These are phyloP conservation scores for Chrysopa pallens DNA, from an alignment of 1,140 invertebrate genomes.

Conservation along the genomic window DNA sequence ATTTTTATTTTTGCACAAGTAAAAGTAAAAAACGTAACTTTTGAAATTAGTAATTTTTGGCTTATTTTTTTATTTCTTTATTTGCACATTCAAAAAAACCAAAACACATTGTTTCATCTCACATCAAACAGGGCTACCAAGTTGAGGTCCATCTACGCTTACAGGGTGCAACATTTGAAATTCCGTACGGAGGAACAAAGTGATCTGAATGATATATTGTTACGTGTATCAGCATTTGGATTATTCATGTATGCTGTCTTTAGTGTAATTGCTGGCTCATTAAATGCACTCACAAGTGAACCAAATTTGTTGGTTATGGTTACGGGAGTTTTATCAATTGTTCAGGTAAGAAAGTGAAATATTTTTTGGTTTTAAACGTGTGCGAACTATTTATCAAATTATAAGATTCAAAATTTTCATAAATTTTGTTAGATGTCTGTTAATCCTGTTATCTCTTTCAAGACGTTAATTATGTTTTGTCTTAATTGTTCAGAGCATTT, in stretches of 20 bases:
- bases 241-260: slow-evolving; percentile 84
- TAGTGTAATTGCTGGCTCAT: slow-evolving; percentile 75
- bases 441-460: no score
- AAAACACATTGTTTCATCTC: no score
- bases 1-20: no score
- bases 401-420: no score
- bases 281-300: slow-evolving; percentile 65
- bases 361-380: slow-evolving; percentile 5
- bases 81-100: no score
- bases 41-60: no score
- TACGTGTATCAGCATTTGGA: slow-evolving; percentile 80
- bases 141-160: slow-evolving; percentile 11
- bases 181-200: slow-evolving; percentile 78
- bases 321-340: slow-evolving; percentile 66
- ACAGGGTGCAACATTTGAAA: slow-evolving; percentile 67
- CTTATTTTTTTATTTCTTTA: no score
- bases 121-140: not conserved
- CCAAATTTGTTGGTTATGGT: slow-evolving; percentile 79
- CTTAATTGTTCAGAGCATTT: no score
- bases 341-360: slow-evolving; percentile 37
- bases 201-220: slow-evolving; percentile 74
- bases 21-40: no score
- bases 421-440: no score
- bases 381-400: no score
- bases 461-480: no score